Conservation (phyloP, 2,113 vertebrate species). For the Hypanus sabinus region DNA sequence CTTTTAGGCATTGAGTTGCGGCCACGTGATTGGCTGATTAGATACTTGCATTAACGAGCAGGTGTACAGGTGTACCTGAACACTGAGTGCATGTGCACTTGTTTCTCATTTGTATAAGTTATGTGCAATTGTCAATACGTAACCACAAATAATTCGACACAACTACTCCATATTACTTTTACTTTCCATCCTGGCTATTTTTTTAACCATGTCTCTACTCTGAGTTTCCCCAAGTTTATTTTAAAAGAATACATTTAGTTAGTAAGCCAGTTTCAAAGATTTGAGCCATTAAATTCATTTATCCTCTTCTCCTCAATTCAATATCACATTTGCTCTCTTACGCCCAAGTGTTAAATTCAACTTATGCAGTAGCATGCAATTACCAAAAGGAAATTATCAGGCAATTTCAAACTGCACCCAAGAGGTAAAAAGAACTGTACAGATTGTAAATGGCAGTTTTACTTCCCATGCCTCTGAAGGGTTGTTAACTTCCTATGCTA, state of each 20-base stretch:
- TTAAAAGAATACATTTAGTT: not conserved
- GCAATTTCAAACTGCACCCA: not conserved
- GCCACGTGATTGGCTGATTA: too few species aligned
- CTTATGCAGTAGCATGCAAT: not conserved
- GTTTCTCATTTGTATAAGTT: too few species aligned
- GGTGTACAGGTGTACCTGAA: too few species aligned
- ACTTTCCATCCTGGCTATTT: too few species aligned
- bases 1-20: too few species aligned
- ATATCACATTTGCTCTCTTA: not conserved
- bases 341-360: not conserved
- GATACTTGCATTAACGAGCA: too few species aligned
- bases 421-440: not conserved
- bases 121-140: too few species aligned
- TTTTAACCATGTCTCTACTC: too few species aligned
- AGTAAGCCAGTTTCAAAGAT: not conserved
- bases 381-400: not conserved
- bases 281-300: not conserved
- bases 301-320: not conserved
- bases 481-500: not conserved
- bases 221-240: too few species aligned
- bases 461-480: not conserved
- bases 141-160: too few species aligned
- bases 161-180: too few species aligned
- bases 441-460: not conserved
- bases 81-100: too few species aligned